Base-by-base conservation (phyloP, 2,888 invertebrate species). In the Drosophila macrothrix region DNA sequence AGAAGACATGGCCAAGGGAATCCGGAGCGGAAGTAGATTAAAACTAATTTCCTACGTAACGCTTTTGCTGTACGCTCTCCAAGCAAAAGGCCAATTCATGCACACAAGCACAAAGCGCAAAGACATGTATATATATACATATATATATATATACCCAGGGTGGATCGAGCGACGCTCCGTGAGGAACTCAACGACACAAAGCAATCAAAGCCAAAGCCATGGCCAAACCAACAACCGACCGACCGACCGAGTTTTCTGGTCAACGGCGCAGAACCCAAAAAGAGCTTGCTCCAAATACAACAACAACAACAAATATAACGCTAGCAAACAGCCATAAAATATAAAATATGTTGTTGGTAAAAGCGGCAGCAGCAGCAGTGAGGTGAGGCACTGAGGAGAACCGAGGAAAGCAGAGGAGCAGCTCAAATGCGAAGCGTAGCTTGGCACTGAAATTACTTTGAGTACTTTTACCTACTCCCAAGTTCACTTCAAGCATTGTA, bases 1-100 rank as follows among this genome's bases (percentile, higher is more conserved):
- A 16, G 4, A 54, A 76, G 78, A 58, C 41, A 61, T 22, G 58
- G 31, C 22, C 50, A 41, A 67, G 52, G 73, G 73, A 66, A 82
- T 83, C 55, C 69, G 53, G 66, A 67, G 70, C 82, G 88, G 85
- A 89, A 81, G 78, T 81, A 71, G 83, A 88, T 85, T 87, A 88
- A 88, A 88, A 88, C 88, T 88, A 87, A 87, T 87, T 87, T 87
- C 88, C 86, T 73, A 68, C 83, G 78, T 69, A 88, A 80, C 72
- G 76, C 73, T 72, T 61, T 73, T 66, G 66, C 60, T 54, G 39
- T 22, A 31, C 56, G 63, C 39, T 60, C 22, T 53, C 29, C 33
- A 46, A 50, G 58, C 58, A 73, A 63, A 61, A 58, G 55, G 52
- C 59, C 65, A 73, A 63, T 53, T 39, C 53, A 61, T 67, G 49